Percentiles rank a stretch among this genome's conserved stretches.
phyloP scores from a whole-genome alignment of 2,888 invertebrate genomes.

The Ichneumoninae sp. region DNA sequence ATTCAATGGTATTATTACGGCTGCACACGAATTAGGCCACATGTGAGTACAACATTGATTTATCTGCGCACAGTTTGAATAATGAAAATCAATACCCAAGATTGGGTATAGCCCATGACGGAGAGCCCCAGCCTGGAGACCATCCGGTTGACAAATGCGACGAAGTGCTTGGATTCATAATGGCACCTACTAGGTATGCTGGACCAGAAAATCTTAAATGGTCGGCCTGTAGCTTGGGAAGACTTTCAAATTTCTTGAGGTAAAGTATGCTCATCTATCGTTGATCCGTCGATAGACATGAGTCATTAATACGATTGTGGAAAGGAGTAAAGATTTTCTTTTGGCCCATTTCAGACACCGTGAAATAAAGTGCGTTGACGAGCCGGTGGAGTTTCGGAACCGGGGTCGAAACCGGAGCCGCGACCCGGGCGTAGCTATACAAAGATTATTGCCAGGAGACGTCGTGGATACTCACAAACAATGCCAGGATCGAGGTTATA shows the following conservation, averaged over 20 bases:
- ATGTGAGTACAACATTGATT: slow-evolving; percentile 30
- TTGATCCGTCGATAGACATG: too few relatives aligned
- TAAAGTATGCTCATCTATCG: neutral
- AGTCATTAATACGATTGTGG: too few relatives aligned
- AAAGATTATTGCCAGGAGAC: slow-evolving; percentile 34
- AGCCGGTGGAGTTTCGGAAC: too few relatives aligned
- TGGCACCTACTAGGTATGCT: neutral
- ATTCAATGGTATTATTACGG: slow-evolving; percentile 36
- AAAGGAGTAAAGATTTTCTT: too few relatives aligned
- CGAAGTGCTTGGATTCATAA: slow-evolving; percentile 18
- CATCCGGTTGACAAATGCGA: neutral
- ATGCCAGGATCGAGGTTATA: slow-evolving; percentile 4
- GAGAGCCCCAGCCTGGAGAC: neutral
- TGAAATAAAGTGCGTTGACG: too few relatives aligned
- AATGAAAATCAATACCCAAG: slow-evolving; percentile 9
- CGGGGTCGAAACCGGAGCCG: too few relatives aligned
- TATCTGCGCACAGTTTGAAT: neutral
- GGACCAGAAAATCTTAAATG: slow-evolving; percentile 23
- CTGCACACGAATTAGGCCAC: slow-evolving; percentile 58
- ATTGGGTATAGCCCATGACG: slow-evolving; percentile 49
- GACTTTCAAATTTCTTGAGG: slow-evolving; percentile 21
- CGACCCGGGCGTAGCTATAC: neutral
- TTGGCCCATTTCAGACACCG: too few relatives aligned
- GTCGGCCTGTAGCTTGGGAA: slow-evolving; percentile 27
- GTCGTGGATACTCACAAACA: slow-evolving; percentile 32